phyloP scores from a whole-genome alignment of 2,888 invertebrate genomes.

The Crossocerus cetratus region DNA sequence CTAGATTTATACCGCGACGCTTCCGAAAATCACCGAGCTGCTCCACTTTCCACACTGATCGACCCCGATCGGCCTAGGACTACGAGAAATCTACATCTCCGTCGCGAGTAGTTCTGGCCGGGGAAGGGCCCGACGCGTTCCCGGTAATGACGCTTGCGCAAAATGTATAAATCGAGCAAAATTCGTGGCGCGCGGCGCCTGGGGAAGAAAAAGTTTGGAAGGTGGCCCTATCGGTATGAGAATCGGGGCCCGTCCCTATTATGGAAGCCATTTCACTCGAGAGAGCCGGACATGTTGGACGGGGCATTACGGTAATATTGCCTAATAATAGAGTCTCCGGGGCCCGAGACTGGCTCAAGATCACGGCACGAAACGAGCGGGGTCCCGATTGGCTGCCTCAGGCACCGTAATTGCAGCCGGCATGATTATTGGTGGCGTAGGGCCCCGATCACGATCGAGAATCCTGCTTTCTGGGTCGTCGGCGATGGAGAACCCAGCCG shows the following conservation, averaged over 20 bases:
- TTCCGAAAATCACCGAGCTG: background rate
- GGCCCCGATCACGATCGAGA: conserved; percentile 69
- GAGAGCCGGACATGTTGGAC: conserved; percentile 60
- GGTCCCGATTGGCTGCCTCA: conserved; percentile 68
- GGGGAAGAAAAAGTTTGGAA: background rate
- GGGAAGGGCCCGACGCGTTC: too few species aligned
- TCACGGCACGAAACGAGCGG: conserved; percentile 14
- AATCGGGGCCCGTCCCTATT: conserved; percentile 53
- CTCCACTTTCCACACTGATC: too few species aligned
- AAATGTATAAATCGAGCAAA: background rate
- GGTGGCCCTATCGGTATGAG: conserved; percentile 18
- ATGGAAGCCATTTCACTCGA: conserved; percentile 64
- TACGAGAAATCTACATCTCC: too few species aligned
- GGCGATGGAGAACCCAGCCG: conserved; percentile 7
- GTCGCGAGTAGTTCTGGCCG: too few species aligned
- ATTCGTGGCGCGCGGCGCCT: background rate
- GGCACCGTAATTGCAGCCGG: conserved; percentile 72
- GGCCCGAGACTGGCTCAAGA: conserved; percentile 31
- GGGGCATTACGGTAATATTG: conserved; percentile 74
- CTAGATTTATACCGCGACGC: conserved; percentile 23
- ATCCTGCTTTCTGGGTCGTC: conserved; percentile 38
- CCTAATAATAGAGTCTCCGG: conserved; percentile 73
- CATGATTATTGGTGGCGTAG: conserved; percentile 73
- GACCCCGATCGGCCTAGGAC: too few species aligned
- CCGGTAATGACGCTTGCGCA: background rate